Base-by-base conservation (phyloP, 2,888 invertebrate species). In the Polydrusus pterygomalis region DNA sequence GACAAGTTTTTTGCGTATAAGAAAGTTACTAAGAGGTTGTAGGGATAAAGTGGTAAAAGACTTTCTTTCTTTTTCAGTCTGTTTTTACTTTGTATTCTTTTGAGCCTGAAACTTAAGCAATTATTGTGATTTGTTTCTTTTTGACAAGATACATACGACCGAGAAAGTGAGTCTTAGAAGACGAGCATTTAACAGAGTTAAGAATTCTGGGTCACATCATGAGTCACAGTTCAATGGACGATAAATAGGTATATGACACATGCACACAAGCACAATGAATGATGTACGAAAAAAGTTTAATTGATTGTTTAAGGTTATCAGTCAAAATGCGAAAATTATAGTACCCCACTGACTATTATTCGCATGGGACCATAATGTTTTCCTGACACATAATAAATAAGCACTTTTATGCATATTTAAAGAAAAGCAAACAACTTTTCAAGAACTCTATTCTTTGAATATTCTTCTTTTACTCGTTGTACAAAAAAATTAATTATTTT, bases 401-500 rank as follows among this genome's bases (percentile, higher is more conserved):
- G 34, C 9, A 1, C 8, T 6, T 34, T 34, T 34, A 34, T 34
- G 34, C 34, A 34, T 1, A 25, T 3, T 25, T 3, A 25, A 25
- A 34, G 7, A 34, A 34, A 34, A 34, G 8, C 9, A 34, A 34
- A 34, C 8, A 10, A 1, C 10, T 34, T 1, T 8, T 8, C 34
- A 34, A 34, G n/a, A n/a, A 43, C 43, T 5, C 6, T 17, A 47
- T 6, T 17, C 17, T 15, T 47, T n/a, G n/a, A n/a, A 47, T 25
- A 25, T 51, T 51, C 20, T 11, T 51, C 43, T 43, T n/a, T 13
- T 43, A 9, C 6, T 13, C 34, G 34, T 10, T 34, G 34, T 49
- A 49, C 17, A 11, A 5, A 58, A 18, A 60, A 60, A 38, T 60
- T 60, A 60, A 60, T 70, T 70, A 70, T 60, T 70, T 70, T 62